Evolutionary conservation across 1,140 invertebrate genomes (phyloP), one percentile per base, ranked within the genome.

Genomic region (Drosophila chauvacae): DNA sequence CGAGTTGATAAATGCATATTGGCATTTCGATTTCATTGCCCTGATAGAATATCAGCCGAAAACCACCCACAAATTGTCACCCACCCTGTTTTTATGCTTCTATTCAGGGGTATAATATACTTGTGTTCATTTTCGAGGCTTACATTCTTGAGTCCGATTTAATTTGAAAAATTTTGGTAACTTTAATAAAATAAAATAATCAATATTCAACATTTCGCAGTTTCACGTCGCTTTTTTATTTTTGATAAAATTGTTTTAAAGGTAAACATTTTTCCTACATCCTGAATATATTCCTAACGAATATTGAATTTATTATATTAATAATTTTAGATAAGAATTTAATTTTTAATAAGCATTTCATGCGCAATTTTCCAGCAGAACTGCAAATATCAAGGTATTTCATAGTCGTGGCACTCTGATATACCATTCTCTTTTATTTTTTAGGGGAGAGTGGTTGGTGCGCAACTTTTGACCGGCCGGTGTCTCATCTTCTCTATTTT

Each of bases 391-490:
- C 9, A 23, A n/a, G 20, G 51, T 55, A 55, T 55, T 55, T 55
- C 13, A 55, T 55, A 55, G 51, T 55, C 33, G 51, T 37, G 51
- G 33, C 51, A 37, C 20, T 37, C 18, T 13, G 2, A 13, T 9
- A 16, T 14, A 7, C 7, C 7, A 1, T 44, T 33, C n/a, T 37
- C 10, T 26, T 35, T 63, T 61, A 50, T 80, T 60, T 71, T 57
- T 61, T 60, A 2, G 33, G 55, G 18, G 55, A 41, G 55, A 44
- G 62, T 64, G 62, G 39, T 35, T 55, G 33, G 56, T 74, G 48
- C 65, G 69, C 69, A 72, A 50, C 37, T 59, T 72, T 72, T 87
- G 80, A 82, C 83, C 83, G 84, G 84, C 84, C 84, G 84, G 84
- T 87, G 80, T 80, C 51, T 55, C 84, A 84, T 82, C 77, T 83